Conservation (phyloP, 1,140 invertebrate species). For the Geopemphigus sp. region DNA sequence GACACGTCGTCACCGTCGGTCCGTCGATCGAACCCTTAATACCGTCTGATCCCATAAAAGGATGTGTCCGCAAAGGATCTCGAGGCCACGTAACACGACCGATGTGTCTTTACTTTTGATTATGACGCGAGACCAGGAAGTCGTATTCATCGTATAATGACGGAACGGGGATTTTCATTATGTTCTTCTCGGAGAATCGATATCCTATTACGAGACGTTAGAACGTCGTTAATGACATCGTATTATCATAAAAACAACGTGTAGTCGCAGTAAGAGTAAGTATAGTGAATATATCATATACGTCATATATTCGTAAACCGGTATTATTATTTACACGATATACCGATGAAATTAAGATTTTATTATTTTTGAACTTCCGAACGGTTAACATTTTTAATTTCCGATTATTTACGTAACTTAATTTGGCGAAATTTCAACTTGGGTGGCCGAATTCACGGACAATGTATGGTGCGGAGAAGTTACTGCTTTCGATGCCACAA, state of each 20-base stretch:
- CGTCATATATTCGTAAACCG: too few species aligned
- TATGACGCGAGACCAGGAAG: not conserved
- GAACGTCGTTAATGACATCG: not conserved
- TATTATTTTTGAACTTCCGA: too few species aligned
- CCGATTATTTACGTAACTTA: too few species aligned
- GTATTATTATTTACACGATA: too few species aligned
- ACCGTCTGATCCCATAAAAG: slow-evolving; percentile 46
- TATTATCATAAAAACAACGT: not conserved
- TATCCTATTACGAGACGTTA: not conserved
- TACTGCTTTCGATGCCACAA: not conserved
- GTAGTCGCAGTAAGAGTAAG: too few species aligned
- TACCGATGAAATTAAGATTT: too few species aligned
- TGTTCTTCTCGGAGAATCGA: not conserved
- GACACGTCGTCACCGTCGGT: slow-evolving; percentile 4
- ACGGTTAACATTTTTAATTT: too few species aligned
- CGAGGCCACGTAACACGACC: not conserved
- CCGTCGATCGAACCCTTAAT: slow-evolving; percentile 38
- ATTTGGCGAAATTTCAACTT: not conserved
- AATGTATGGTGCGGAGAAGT: too few species aligned
- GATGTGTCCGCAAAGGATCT: slow-evolving; percentile 29
- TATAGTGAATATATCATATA: too few species aligned
- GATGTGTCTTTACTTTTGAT: slow-evolving; percentile 9
- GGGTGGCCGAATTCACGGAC: too few species aligned
- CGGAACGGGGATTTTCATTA: not conserved
- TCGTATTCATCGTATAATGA: not conserved